phyloP scores from a whole-genome alignment of 1,140 invertebrate species.

The Lerema accius region DNA sequence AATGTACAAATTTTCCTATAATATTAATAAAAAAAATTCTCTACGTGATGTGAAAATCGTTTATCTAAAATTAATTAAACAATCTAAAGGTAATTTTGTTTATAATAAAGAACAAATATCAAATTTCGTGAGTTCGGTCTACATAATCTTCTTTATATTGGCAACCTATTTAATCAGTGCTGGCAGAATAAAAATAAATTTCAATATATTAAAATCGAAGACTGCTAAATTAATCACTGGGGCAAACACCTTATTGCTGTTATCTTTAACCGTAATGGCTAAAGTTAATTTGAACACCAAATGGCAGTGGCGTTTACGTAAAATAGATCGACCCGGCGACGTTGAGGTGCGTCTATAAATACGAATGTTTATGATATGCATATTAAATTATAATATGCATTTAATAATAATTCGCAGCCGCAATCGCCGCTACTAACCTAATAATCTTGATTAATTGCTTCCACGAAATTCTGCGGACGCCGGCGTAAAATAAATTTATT shows the following conservation, averaged over 20 bases:
- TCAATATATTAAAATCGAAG: too few species aligned
- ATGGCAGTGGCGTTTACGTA: conserved; percentile 4
- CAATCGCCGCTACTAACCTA: conserved; percentile 23
- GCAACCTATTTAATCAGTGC: too few species aligned
- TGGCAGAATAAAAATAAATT: too few species aligned
- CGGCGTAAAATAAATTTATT: conserved; percentile 22
- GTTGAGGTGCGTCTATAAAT: conserved; percentile 23
- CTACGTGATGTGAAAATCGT: too few species aligned
- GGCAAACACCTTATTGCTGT: background rate
- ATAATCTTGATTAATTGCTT: conserved; percentile 28
- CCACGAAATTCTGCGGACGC: conserved; percentile 21
- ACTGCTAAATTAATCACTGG: background rate
- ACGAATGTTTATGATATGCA: background rate
- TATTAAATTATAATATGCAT: too few species aligned
- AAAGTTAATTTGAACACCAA: conserved; percentile 3
- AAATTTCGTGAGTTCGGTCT: too few species aligned
- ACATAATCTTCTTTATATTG: too few species aligned
- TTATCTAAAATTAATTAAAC: too few species aligned
- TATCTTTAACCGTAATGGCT: conserved; percentile 7
- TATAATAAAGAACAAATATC: too few species aligned
- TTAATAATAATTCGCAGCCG: conserved; percentile 22
- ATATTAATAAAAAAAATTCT: too few species aligned
- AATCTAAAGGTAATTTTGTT: too few species aligned
- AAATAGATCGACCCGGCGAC: conserved; percentile 5
- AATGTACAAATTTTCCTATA: too few species aligned